These are phyloP conservation scores for Volucella inanis DNA, from an alignment of 2,888 invertebrate genomes.

Conservation along the genomic window DNA sequence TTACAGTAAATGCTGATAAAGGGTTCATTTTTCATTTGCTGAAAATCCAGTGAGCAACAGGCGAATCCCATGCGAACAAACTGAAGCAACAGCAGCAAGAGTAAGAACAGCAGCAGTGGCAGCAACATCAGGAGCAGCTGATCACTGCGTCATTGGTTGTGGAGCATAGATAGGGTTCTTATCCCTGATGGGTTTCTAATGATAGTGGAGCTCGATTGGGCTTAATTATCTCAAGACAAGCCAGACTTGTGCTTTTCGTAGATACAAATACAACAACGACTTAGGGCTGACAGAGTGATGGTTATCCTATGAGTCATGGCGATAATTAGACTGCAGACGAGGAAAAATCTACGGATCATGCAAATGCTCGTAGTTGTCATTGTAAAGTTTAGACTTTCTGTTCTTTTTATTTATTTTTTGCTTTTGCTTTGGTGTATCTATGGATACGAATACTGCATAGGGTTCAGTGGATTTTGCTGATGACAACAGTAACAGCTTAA, in stretches of 20 bases:
- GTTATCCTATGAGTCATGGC: slow-evolving; percentile 66
- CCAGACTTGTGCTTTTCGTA: neutral
- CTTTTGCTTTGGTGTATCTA: slow-evolving; percentile 13
- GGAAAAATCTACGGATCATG: slow-evolving; percentile 51
- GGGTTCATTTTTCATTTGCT: slow-evolving; percentile 82
- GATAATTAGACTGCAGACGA: slow-evolving; percentile 44
- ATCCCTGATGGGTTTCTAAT: slow-evolving; percentile 71
- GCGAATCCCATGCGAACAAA: slow-evolving; percentile 23
- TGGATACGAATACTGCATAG: neutral
- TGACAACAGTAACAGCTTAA: slow-evolving; percentile 48
- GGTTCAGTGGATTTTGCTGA: slow-evolving; percentile 64
- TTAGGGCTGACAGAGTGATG: slow-evolving; percentile 45
- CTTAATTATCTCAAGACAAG: slow-evolving; percentile 53
- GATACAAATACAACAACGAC: slow-evolving; percentile 4
- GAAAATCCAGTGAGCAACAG: slow-evolving; percentile 70
- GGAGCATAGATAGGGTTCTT: slow-evolving; percentile 48
- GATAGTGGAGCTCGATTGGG: slow-evolving; percentile 63
- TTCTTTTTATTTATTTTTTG: neutral
- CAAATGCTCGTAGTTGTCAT: slow-evolving; percentile 59
- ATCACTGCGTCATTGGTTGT: slow-evolving; percentile 52
- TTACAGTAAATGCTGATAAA: slow-evolving; percentile 83
- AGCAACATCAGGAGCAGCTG: slow-evolving; percentile 47
- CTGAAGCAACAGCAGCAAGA: too few species aligned
- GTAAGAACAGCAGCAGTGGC: neutral
- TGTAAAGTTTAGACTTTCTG: slow-evolving; percentile 25